Evolutionary conservation across 2,113 vertebrate genomes (phyloP), one percentile per base, ranked within the genome.

Genomic region (Chlorodrepanis virens): DNA sequence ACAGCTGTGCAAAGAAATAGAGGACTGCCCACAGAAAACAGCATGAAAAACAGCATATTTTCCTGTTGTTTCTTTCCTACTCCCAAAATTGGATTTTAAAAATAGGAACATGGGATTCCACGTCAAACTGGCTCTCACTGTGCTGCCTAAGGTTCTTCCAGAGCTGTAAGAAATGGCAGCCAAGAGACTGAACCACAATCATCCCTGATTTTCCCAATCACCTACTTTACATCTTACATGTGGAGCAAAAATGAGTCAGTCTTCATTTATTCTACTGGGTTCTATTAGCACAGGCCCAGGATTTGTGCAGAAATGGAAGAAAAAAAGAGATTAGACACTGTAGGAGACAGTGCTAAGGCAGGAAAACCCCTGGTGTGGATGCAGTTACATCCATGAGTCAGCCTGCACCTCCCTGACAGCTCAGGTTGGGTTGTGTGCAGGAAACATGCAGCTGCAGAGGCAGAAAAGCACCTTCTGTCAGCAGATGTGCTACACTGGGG

Each of bases 11-110:
- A 74, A 54, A 90, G 78, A 91, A 90, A 91, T 44, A 80, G 61
- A 84, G 78, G 83, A 28, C 70, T 83, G 59, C 92, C 81, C 71
- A 91, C 94, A 74, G 82, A 60, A 90, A 90, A 54, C 75, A 91
- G 91, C 91, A 64, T 37, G 80, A 75, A 83, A 94, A 85, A 7
- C 82, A 78, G 39, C 24, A 12, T 78, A 37, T 79, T 68, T 76
- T 82, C 80, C 65, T 87, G 31, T 75, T 68, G 54, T 16, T 69
- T 89, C 82, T 57, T 69, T 72, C 45, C 63, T 79, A 42, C 24
- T 89, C 37, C 9, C 13, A 82, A 31, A 94, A 87, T 40, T 50
- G 57, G 64, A 82, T 88, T 85, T 90, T 60, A 81, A 86, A 94
- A 96, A 70, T 45, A 83, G 71, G 71, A 80, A 67, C 71, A 87